Conservation (phyloP, 2,113 vertebrate species). For the Erythrocercus mccallii region DNA sequence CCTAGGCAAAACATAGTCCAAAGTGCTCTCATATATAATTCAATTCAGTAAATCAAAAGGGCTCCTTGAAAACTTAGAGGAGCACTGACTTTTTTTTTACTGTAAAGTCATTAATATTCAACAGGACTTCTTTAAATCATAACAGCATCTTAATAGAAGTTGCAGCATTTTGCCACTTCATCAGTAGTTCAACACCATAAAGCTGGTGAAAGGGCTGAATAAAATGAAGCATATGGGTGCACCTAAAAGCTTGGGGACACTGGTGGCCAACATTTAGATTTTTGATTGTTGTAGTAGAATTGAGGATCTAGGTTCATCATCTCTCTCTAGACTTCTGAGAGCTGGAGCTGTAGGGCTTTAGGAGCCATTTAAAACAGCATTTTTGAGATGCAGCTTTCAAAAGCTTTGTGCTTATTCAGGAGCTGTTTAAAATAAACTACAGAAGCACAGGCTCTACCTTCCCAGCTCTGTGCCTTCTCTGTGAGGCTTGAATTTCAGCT, state of each 20-base stretch:
- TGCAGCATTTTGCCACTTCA: background rate
- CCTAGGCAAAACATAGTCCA: background rate
- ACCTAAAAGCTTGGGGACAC: background rate
- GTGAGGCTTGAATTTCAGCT: background rate
- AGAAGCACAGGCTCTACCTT: background rate
- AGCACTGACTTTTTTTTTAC: background rate
- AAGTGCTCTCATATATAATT: background rate
- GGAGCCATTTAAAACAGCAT: background rate
- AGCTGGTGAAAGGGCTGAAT: background rate
- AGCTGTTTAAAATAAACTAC: background rate
- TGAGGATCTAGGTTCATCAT: background rate
- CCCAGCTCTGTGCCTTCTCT: background rate
- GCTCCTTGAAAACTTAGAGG: background rate
- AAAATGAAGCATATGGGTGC: background rate
- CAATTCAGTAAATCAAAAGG: background rate
- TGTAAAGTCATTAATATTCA: background rate
- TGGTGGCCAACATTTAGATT: background rate
- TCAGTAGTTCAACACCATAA: background rate
- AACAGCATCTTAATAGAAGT: background rate
- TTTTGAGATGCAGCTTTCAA: background rate
- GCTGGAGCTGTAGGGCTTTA: background rate
- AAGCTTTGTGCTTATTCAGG: background rate
- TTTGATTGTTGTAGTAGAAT: background rate
- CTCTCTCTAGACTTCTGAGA: background rate
- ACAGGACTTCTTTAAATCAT: slow-evolving; percentile 13